Conservation (phyloP, 1,140 invertebrate species). For the Lasioglossum albipes region DNA sequence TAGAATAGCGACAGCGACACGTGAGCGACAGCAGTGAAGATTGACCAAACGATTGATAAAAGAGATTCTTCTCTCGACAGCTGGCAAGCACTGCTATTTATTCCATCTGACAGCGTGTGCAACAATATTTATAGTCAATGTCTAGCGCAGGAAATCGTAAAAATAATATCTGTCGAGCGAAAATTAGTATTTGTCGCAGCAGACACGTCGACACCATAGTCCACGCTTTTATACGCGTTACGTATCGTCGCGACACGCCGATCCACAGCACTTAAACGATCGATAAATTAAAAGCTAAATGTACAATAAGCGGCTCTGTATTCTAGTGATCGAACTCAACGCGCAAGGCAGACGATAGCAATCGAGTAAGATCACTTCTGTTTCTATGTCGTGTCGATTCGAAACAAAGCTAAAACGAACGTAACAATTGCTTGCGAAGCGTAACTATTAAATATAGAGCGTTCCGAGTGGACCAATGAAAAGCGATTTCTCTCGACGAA, state of each 20-base stretch:
- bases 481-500: neutral
- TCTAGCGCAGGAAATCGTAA: neutral
- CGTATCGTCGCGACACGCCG: neutral
- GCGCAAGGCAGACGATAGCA: slow-evolving; percentile 12
- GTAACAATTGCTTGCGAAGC: slow-evolving; percentile 19
- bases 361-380: neutral
- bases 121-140: no score
- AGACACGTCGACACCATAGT: neutral
- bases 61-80: no score
- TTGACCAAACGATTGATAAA: no score
- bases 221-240: slow-evolving; percentile 5
- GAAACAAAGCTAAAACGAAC: slow-evolving; percentile 35
- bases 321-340: neutral
- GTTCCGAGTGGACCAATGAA: neutral
- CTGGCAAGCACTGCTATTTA: no score
- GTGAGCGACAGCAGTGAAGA: no score
- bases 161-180: no score
- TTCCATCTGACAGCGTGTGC: no score
- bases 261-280: neutral
- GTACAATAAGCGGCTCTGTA: slow-evolving; percentile 13
- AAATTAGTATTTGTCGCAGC: no score
- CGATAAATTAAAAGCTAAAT: slow-evolving; percentile 43
- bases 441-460: slow-evolving; percentile 13
- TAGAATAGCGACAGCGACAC: no score
- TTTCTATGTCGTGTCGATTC: slow-evolving; percentile 20